Evolutionary conservation across 2,888 invertebrate species (phyloP).

Genomic region (Sesamia inferens): DNA sequence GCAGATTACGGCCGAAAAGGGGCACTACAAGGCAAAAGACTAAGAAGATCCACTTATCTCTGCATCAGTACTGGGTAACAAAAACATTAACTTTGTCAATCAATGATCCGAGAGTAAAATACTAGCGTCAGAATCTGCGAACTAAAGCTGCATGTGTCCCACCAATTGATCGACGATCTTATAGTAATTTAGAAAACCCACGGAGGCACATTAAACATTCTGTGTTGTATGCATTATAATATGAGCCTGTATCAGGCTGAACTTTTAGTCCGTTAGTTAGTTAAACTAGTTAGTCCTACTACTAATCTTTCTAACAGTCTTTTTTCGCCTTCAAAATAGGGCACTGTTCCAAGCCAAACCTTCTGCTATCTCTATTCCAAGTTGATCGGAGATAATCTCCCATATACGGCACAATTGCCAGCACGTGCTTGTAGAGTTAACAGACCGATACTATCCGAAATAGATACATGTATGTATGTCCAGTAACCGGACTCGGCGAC

Average conservation of each 20-base stretch:
- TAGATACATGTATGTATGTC: constrained; percentile 24
- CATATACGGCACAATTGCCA: constrained; percentile 56
- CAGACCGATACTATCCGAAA: constrained; percentile 49
- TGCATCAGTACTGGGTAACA: background rate
- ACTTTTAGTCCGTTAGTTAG: background rate
- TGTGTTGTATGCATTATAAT: background rate
- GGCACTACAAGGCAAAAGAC: constrained; percentile 18
- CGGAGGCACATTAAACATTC: background rate
- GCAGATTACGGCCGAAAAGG: constrained; percentile 72
- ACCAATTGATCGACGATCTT: background rate
- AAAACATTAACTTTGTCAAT: background rate
- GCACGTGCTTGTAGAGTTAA: constrained; percentile 65
- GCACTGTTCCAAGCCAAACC: background rate
- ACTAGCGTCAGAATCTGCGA: background rate
- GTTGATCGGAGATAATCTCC: constrained; percentile 44
- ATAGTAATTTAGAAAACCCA: background rate
- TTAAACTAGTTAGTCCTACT: background rate
- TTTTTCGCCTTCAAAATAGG: background rate
- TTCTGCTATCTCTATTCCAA: constrained; percentile 15
- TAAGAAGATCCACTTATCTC: constrained; percentile 32
- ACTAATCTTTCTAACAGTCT: background rate
- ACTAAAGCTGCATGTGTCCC: background rate
- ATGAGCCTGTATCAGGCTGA: background rate
- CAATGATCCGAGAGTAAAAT: background rate
- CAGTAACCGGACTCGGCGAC: constrained; percentile 32